Evolutionary conservation across 2,888 invertebrate genomes (phyloP).

Genomic region (Silvanus unidentatus): DNA sequence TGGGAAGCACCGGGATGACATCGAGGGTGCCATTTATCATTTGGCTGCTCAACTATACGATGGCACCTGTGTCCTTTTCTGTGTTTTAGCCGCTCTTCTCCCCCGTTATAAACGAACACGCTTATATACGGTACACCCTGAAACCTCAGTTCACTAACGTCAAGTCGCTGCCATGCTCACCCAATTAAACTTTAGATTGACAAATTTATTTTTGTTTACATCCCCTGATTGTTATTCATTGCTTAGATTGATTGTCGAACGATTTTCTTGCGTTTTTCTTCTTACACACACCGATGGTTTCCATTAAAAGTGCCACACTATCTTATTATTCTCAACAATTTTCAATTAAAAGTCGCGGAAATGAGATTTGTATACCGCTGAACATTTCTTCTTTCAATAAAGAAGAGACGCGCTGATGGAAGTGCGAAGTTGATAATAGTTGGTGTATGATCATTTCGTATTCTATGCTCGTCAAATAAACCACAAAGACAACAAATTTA

Average conservation of each 20-base stretch:
- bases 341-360: no score
- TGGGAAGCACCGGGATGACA: constrained; percentile 29
- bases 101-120: constrained; percentile 5
- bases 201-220: constrained; percentile 21
- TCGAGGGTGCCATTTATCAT: constrained; percentile 35
- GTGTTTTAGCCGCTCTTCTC: constrained; percentile 14
- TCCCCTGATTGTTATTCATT: constrained; percentile 30
- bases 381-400: no score
- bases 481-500: no score
- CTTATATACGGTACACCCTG: neutral
- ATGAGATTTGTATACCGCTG: no score
- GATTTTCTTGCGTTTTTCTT: constrained; percentile 4
- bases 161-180: constrained; percentile 23
- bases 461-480: no score
- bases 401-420: no score
- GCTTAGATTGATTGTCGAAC: constrained; percentile 29
- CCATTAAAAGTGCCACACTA: no score
- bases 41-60: constrained; percentile 20
- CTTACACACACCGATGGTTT: no score
- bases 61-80: constrained; percentile 32
- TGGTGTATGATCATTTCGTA: no score
- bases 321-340: no score
- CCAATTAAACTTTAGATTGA: constrained; percentile 35
- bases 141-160: constrained; percentile 20
- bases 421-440: no score